Percentiles rank a stretch among this genome's conserved stretches.
Evolutionary conservation across 2,797 vertebrate genomes (phyloP).

Genomic region (Gephyroberyx darwinii): DNA sequence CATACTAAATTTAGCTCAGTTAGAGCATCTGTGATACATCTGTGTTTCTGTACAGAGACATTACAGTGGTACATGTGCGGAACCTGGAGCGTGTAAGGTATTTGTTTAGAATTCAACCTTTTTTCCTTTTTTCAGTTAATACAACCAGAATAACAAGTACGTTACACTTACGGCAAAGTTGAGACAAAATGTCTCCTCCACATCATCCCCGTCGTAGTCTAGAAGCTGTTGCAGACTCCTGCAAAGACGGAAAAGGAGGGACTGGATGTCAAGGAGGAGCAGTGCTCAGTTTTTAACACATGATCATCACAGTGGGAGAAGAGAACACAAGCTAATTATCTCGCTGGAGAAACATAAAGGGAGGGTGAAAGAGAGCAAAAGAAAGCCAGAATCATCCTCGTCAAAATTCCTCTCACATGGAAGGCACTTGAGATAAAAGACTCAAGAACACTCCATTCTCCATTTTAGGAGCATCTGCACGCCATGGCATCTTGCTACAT

Average conservation of each 20-base stretch:
- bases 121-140: no score
- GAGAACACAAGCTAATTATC: neutral
- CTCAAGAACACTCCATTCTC: neutral
- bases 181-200: constrained; percentile 94
- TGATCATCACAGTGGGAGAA: neutral
- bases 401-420: constrained; percentile 4
- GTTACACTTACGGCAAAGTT: constrained; percentile 89
- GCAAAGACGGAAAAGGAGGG: constrained; percentile 24
- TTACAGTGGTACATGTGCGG: neutral
- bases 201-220: constrained; percentile 89
- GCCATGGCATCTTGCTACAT: neutral
- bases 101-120: neutral
- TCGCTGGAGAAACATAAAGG: neutral
- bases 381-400: neutral
- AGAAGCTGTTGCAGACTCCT: constrained; percentile 97
- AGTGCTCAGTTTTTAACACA: neutral
- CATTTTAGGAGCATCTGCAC: constrained; percentile 19
- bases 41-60: neutral
- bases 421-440: neutral
- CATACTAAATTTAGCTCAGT: neutral
- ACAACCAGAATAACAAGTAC: neutral
- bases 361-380: neutral
- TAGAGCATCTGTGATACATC: neutral
- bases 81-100: neutral
- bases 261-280: neutral